Conservation (phyloP, 2,113 vertebrate genomes). For the Nothocercus nigrocapillus region DNA sequence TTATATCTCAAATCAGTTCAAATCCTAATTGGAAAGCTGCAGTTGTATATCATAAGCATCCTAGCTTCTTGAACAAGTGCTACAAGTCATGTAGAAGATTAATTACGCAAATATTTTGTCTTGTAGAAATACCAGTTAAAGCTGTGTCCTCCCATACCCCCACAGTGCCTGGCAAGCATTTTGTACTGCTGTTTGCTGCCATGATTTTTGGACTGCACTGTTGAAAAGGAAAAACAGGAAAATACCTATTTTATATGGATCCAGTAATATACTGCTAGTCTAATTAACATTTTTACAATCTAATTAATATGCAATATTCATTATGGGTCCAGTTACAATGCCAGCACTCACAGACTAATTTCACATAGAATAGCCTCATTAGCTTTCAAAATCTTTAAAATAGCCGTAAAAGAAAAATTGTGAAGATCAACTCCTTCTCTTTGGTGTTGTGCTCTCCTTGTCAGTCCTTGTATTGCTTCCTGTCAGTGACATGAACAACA, state of each 20-base stretch:
- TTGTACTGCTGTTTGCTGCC: background rate
- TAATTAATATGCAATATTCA: too few species aligned
- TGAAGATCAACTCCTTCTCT: background rate
- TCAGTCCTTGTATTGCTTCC: too few species aligned
- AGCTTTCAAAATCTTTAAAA: background rate
- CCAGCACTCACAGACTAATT: background rate
- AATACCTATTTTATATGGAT: background rate
- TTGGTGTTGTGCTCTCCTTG: background rate
- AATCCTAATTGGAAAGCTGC: background rate
- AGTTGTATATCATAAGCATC: background rate
- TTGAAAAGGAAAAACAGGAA: background rate
- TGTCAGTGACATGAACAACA: background rate
- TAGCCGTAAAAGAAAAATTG: background rate
- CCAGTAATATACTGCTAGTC: background rate
- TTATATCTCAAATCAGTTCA: background rate
- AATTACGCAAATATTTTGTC: background rate
- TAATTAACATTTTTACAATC: too few species aligned
- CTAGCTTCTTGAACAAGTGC: background rate
- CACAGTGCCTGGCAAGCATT: background rate
- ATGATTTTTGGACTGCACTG: background rate
- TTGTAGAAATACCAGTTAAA: background rate
- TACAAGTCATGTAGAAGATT: background rate
- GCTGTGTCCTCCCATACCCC: background rate
- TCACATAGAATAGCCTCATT: background rate
- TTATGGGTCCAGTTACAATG: background rate